Base-by-base conservation (phyloP, 2,113 vertebrate genomes). In the Microtus pennsylvanicus region DNA sequence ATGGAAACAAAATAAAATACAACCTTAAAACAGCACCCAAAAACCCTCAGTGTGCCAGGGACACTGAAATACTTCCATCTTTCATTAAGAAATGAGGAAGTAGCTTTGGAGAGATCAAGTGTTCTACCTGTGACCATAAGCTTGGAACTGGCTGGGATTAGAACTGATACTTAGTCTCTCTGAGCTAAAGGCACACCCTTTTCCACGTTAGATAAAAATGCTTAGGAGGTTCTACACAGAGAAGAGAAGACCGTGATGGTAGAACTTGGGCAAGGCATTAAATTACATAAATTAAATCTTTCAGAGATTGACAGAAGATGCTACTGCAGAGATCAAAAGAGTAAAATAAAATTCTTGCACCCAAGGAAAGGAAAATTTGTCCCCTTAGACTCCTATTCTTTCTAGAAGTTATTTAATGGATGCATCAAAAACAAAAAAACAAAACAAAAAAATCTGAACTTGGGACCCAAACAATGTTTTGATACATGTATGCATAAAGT, bases 1-100 rank as follows among this genome's bases (percentile, higher is more conserved):
- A 78, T 69, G 30, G 24, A 93, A 91, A 89, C 14, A 94, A 61
- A 77, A 47, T 80, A 52, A 96, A 92, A 82, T 58, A 35, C 0
- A 95, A 45, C 19, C 21, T 69, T 81, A n/a, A 80, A 69, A 61
- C 1, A 70, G 14, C 16, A 0, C 55, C 88, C 77, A 38, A 82
- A 30, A 47, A 63, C 17, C 83, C 88, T 47, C 30, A 92, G 4
- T 61, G 38, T 89, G 52, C 24, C 55, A 30, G 50, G 30, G 22
- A 33, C 65, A 55, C 3, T 75, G 52, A 81, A 42, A 77, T 76
- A 13, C 24, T 81, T 33, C 13, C 28, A 28, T 92, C 67, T 52
- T 4, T 80, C 21, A n/a, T 0, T 28, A 45, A 63, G 3, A 58
- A 14, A 14, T n/a, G 45, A 86, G 45, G 45, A 74, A 72, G 30